A percentile compares a stretch with the other conserved stretches of the same genome.
Evolutionary conservation across 2,797 vertebrate genomes (phyloP).

Genomic region (Anabas testudineus): DNA sequence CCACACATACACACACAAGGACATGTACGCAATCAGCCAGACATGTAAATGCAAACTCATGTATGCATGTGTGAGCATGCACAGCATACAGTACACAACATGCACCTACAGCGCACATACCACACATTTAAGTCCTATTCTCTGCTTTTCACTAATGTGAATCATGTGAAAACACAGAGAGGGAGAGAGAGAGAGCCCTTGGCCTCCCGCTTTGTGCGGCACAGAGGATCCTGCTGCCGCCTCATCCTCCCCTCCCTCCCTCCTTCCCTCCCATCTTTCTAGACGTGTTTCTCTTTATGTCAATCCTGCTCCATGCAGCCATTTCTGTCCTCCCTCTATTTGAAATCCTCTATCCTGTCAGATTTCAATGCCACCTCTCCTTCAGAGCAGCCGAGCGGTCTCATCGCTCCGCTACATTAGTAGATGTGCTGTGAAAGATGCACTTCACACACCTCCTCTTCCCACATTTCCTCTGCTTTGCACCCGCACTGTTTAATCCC

Average conservation of each 20-base stretch:
- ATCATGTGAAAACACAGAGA: conserved; percentile 31
- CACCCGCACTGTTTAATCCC: conserved; percentile 32
- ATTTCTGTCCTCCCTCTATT: conserved; percentile 69
- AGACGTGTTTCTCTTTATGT: conserved; percentile 64
- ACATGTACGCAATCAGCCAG: neutral
- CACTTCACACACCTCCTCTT: conserved; percentile 19
- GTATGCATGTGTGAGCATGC: neutral
- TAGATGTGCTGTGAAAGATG: conserved; percentile 58
- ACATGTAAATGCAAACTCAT: conserved; percentile 36
- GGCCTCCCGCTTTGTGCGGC: conserved; percentile 50
- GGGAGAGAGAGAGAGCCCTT: conserved; percentile 23
- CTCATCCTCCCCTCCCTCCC: conserved; percentile 34
- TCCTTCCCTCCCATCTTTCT: conserved; percentile 39
- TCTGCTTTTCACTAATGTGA: conserved; percentile 33
- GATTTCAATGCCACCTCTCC: conserved; percentile 44
- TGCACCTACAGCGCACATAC: conserved; percentile 42
- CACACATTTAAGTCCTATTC: conserved; percentile 22
- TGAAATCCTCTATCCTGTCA: conserved; percentile 57
- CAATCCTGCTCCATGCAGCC: conserved; percentile 50
- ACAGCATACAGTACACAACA: neutral
- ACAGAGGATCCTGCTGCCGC: conserved; percentile 37
- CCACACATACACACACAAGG: conserved; percentile 27
- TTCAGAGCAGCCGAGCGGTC: conserved; percentile 16
- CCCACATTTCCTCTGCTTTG: conserved; percentile 35
- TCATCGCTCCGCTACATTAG: conserved; percentile 58